Conservation (phyloP, 2,888 invertebrate genomes). For the Cephus pulcher region DNA sequence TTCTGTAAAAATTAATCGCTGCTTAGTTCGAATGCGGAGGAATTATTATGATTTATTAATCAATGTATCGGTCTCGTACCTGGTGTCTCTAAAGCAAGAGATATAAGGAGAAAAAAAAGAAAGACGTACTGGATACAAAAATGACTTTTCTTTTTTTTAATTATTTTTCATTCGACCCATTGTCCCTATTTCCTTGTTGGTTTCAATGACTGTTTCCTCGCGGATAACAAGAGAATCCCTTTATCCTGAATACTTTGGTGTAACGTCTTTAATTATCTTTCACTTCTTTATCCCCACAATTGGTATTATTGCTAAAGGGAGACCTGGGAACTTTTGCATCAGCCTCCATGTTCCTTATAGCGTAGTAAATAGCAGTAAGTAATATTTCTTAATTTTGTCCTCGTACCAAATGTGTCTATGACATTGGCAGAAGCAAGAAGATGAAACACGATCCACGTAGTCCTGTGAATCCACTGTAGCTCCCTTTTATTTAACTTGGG, state of each 20-base stretch:
- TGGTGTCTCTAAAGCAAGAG: background rate
- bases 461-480: background rate
- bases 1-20: background rate
- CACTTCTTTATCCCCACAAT: background rate
- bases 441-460: constrained; percentile 4
- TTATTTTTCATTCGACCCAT: constrained; percentile 43
- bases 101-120: constrained; percentile 18
- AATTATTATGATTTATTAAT: background rate
- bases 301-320: background rate
- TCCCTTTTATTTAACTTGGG: background rate
- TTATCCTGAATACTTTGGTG: background rate
- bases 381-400: background rate
- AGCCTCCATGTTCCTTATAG: background rate
- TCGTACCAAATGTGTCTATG: constrained; percentile 1
- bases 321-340: background rate
- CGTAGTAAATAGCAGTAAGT: background rate
- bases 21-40: background rate
- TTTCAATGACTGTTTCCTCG: background rate
- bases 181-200: constrained; percentile 32
- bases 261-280: background rate
- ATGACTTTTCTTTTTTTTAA: constrained; percentile 34
- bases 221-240: background rate
- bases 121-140: constrained; percentile 25
- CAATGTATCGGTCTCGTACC: background rate
- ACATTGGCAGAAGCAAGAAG: constrained; percentile 40